Conservation (phyloP, 2,113 vertebrate species). For the Morone chrysops region DNA sequence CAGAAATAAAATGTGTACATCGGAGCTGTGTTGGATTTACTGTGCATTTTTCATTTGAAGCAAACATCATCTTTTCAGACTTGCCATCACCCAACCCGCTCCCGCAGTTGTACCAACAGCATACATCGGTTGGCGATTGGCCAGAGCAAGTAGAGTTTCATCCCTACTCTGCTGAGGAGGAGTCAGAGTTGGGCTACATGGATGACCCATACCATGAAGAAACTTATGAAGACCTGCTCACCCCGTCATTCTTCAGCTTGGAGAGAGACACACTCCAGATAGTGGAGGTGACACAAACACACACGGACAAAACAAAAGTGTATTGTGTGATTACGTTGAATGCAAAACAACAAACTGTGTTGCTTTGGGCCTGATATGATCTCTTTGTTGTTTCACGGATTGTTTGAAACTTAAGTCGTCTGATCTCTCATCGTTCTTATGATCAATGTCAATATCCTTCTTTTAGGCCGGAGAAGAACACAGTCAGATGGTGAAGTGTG, state of each 20-base stretch:
- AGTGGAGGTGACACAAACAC: constrained; percentile 79
- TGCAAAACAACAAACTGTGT: neutral
- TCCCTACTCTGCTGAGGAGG: constrained; percentile 83
- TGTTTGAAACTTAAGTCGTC: neutral
- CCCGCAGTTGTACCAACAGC: constrained; percentile 80
- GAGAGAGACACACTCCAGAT: constrained; percentile 86
- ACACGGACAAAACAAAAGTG: neutral
- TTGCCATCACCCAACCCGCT: constrained; percentile 81
- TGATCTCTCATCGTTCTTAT: neutral
- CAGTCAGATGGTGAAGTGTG: constrained; percentile 87
- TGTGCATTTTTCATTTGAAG: constrained; percentile 17
- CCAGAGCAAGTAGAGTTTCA: constrained; percentile 85
- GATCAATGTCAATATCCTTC: neutral
- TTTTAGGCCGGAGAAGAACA: constrained; percentile 82
- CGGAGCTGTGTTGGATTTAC: neutral
- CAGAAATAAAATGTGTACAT: neutral
- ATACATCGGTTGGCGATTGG: constrained; percentile 79
- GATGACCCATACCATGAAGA: constrained; percentile 87
- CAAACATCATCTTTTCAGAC: constrained; percentile 65
- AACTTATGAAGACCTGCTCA: constrained; percentile 85
- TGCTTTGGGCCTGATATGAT: too few relatives aligned
- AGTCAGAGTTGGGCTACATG: constrained; percentile 86
- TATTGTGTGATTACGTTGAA: neutral
- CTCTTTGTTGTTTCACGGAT: too few relatives aligned
- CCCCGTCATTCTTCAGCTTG: constrained; percentile 83